A percentile compares a stretch with the other conserved stretches of the same genome.
Evolutionary conservation across 2,888 invertebrate genomes (phyloP).

Genomic region (Brachyptera putata): DNA sequence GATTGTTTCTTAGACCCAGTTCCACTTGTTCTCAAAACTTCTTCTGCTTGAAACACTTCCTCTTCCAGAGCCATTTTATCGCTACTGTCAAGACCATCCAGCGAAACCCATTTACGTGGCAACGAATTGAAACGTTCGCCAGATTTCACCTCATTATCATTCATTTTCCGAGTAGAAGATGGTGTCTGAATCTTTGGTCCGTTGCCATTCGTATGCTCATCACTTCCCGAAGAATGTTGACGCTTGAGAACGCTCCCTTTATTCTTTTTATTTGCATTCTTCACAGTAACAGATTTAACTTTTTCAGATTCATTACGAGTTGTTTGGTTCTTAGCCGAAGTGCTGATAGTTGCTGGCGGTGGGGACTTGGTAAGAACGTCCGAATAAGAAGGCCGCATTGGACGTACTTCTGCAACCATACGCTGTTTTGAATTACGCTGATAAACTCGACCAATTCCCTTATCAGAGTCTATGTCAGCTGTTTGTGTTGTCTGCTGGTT

Average conservation of each 20-base stretch:
- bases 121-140: too few species aligned
- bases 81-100: slow-evolving; percentile 52
- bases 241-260: slow-evolving; percentile 43
- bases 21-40: slow-evolving; percentile 15
- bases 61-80: slow-evolving; percentile 40
- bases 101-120: slow-evolving; percentile 57
- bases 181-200: too few species aligned
- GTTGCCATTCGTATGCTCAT: slow-evolving; percentile 44
- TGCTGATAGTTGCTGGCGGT: slow-evolving; percentile 43
- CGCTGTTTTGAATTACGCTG: slow-evolving; percentile 9
- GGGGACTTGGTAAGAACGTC: slow-evolving; percentile 72
- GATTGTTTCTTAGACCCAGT: slow-evolving; percentile 18
- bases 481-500: slow-evolving; percentile 30
- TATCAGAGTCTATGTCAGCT: slow-evolving; percentile 18
- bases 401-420: slow-evolving; percentile 53
- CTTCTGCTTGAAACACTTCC: slow-evolving; percentile 25
- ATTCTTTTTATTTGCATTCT: slow-evolving; percentile 26
- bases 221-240: slow-evolving; percentile 53
- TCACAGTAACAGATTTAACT: not conserved
- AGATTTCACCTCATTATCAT: too few species aligned
- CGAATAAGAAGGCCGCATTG: slow-evolving; percentile 82
- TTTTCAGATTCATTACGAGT: not conserved
- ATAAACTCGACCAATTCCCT: slow-evolving; percentile 32
- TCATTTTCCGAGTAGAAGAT: too few species aligned
- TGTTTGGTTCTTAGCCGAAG: slow-evolving; percentile 44